Conservation (phyloP, 2,797 vertebrate genomes). For the Pangasius macronema region DNA sequence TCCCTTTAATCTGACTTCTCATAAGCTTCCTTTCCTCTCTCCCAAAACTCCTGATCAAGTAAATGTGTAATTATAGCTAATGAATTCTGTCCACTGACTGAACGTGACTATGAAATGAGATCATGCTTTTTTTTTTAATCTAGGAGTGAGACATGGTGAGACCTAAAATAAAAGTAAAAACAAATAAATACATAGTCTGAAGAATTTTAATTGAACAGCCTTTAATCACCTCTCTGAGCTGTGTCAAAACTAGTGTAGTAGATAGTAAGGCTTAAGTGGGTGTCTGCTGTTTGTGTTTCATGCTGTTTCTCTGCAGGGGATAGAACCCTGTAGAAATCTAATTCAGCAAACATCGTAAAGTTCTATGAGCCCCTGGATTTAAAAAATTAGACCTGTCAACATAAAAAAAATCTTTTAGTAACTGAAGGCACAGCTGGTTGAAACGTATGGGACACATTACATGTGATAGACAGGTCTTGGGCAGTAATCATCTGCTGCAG, state of each 20-base stretch:
- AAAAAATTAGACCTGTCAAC: neutral
- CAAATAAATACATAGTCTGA: conserved; percentile 54
- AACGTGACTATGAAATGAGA: conserved; percentile 76
- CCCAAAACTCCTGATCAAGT: conserved; percentile 75
- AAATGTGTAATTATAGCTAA: conserved; percentile 78
- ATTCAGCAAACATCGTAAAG: neutral
- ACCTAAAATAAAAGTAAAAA: conserved; percentile 39
- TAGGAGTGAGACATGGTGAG: conserved; percentile 59
- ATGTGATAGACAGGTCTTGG: neutral
- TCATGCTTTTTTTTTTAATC: conserved; percentile 61
- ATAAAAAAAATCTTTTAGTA: neutral
- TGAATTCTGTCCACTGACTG: conserved; percentile 77
- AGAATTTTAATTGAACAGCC: conserved; percentile 51
- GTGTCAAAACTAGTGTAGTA: neutral
- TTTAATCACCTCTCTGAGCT: conserved; percentile 32
- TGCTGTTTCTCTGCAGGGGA: neutral
- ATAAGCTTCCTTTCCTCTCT: conserved; percentile 64
- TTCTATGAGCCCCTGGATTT: neutral
- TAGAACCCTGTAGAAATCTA: neutral
- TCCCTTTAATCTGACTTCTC: conserved; percentile 79
- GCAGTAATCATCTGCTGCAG: neutral
- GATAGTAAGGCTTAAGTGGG: neutral
- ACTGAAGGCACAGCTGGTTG: neutral
- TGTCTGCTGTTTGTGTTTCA: neutral
- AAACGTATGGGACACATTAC: neutral